These are phyloP conservation scores for Elysia crispata DNA, from an alignment of 2,888 invertebrate species.

Conservation along the genomic window DNA sequence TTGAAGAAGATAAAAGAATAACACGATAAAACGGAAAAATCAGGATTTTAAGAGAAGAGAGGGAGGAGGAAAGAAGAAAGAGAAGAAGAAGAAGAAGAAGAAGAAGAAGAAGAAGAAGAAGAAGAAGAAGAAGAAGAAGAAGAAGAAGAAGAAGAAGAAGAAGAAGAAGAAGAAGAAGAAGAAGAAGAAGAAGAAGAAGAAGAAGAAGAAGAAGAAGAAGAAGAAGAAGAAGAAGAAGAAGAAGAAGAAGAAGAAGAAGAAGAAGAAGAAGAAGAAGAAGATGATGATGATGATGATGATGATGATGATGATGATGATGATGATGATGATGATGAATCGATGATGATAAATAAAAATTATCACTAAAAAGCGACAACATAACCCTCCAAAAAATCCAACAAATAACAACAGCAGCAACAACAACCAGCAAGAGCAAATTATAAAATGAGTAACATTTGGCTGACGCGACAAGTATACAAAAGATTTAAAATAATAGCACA, in stretches of 20 bases:
- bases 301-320: background rate
- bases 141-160: background rate
- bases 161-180: constrained; percentile 13
- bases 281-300: background rate
- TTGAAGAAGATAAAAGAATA: no score
- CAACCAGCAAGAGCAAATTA: background rate
- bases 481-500: no score
- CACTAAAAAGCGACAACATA: background rate
- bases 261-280: constrained; percentile 10
- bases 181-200: constrained; percentile 19
- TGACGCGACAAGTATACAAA: no score
- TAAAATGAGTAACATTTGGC: no score
- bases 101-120: background rate
- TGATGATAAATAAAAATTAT: no score
- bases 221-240: constrained; percentile 11
- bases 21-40: background rate
- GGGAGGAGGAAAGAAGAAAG: background rate
- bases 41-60: background rate
- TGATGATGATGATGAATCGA: no score
- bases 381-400: no score
- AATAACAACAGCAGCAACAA: no score
- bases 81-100: background rate
- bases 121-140: background rate
- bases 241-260: constrained; percentile 19
- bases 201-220: constrained; percentile 3